Evolutionary conservation across 1,140 invertebrate species (phyloP).

Genomic region (Penaeus indicus): DNA sequence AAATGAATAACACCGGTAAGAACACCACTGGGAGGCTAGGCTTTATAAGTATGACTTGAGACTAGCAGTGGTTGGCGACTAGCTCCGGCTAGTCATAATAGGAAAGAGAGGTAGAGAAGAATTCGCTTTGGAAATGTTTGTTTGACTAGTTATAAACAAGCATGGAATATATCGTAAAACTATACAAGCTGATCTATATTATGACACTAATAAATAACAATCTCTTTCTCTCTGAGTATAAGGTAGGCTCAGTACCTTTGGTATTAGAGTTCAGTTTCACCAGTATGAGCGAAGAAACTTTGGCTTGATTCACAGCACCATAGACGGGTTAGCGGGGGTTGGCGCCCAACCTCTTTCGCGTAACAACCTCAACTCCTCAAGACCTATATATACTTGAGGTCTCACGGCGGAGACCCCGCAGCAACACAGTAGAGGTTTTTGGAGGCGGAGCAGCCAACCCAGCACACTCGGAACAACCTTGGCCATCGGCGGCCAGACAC

Average conservation of each 20-base stretch:
- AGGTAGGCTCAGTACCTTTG: conserved; percentile 53
- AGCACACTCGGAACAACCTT: conserved; percentile 40
- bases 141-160: conserved; percentile 60
- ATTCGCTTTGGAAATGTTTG: conserved; percentile 60
- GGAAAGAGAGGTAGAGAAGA: conserved; percentile 57
- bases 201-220: conserved; percentile 62
- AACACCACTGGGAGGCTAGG: not conserved
- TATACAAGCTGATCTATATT: conserved; percentile 45
- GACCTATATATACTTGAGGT: conserved; percentile 14
- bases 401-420: not conserved
- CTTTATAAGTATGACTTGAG: conserved; percentile 32
- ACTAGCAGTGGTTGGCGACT: conserved; percentile 20
- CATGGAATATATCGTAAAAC: conserved; percentile 58
- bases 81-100: not conserved
- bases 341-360: not conserved
- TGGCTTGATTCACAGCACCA: conserved; percentile 62
- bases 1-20: not conserved
- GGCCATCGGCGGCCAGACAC: not conserved
- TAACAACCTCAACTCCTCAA: not conserved
- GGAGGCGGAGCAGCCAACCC: conserved; percentile 22
- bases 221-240: conserved; percentile 40
- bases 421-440: too few relatives aligned
- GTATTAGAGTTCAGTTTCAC: conserved; percentile 55
- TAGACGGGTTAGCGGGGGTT: conserved; percentile 37
- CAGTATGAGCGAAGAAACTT: conserved; percentile 62